Conservation (phyloP, 1,140 invertebrate species). For the Brachionus paranguensis region DNA sequence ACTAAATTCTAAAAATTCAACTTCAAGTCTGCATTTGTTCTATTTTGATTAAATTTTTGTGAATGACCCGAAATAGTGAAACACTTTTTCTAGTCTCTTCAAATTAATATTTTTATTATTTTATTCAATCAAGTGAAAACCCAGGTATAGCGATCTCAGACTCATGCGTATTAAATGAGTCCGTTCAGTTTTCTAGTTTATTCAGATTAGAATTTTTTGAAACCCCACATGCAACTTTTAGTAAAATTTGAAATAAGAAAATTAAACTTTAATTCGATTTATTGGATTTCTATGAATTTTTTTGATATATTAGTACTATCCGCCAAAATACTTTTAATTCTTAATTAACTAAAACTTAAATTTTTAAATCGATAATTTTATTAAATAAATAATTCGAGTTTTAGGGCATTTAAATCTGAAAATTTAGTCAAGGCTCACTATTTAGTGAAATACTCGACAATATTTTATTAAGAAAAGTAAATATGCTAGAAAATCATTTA, state of each 20-base stretch:
- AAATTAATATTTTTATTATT: background rate
- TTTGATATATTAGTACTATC: background rate
- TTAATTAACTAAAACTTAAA: background rate
- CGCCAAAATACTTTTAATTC: background rate
- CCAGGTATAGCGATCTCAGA: background rate
- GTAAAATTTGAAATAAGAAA: background rate
- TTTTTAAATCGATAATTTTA: background rate
- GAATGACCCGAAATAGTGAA: background rate
- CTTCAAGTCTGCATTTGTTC: background rate
- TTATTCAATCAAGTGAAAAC: conserved; percentile 11
- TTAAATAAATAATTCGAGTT: background rate
- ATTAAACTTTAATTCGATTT: background rate
- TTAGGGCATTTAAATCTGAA: background rate
- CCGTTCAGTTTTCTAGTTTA: background rate
- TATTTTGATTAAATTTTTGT: background rate
- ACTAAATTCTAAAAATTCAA: background rate
- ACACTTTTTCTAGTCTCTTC: background rate
- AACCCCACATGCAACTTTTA: background rate
- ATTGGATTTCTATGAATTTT: background rate
- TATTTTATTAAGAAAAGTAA: background rate
- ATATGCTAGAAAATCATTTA: background rate
- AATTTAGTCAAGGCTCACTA: background rate
- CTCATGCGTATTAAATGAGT: background rate
- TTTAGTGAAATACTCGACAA: background rate
- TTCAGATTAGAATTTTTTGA: background rate